These are phyloP conservation scores for Gadus chalcogrammus DNA, from an alignment of 2,113 vertebrate genomes.

Conservation along the genomic window DNA sequence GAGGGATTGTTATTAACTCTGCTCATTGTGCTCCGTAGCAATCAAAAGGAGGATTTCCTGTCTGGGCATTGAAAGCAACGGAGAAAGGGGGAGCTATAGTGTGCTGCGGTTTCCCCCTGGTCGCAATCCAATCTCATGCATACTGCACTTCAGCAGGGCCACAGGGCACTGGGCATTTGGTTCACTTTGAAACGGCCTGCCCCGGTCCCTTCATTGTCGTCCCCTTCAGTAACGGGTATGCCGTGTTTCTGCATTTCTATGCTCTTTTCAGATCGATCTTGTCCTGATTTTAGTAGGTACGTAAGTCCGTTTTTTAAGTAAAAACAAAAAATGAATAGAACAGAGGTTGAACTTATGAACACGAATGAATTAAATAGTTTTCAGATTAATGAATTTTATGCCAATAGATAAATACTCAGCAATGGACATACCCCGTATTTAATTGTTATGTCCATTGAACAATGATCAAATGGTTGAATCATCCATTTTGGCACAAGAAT, in stretches of 20 bases:
- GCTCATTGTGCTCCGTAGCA: constrained; percentile 33
- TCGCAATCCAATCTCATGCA: constrained; percentile 36
- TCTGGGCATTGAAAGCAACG: constrained; percentile 47
- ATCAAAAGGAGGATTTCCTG: constrained; percentile 77
- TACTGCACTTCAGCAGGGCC: constrained; percentile 9
- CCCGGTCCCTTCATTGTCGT: constrained; percentile 31
- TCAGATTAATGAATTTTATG: no score
- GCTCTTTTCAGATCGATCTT: not conserved
- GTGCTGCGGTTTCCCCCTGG: constrained; percentile 46
- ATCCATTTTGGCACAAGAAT: no score
- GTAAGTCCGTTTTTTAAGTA: not conserved
- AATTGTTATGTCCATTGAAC: not conserved
- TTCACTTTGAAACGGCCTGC: constrained; percentile 44
- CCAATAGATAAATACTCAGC: no score
- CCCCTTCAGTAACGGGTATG: constrained; percentile 35
- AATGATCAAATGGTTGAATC: constrained; percentile 2
- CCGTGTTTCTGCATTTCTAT: not conserved
- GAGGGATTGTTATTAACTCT: constrained; percentile 45
- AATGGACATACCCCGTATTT: no score
- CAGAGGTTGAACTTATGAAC: constrained; percentile 10
- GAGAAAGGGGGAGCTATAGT: constrained; percentile 29
- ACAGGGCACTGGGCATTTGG: constrained; percentile 38
- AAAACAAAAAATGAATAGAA: constrained; percentile 9
- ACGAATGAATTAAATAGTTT: no score
- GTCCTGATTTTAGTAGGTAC: not conserved